Conservation (phyloP, 2,113 vertebrate genomes). For the Phocoena sinus region DNA sequence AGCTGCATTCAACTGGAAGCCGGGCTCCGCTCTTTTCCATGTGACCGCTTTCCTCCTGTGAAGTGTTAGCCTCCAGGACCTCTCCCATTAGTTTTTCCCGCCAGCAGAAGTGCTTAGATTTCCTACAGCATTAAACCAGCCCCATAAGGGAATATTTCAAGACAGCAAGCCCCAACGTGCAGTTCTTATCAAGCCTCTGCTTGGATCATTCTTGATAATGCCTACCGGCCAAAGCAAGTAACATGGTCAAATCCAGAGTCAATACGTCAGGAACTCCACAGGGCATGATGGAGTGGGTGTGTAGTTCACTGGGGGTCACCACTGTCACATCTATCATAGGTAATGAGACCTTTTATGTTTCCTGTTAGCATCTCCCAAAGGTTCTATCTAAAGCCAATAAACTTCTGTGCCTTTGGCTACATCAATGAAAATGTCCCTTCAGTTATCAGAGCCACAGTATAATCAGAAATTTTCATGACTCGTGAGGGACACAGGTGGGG, state of each 20-base stretch:
- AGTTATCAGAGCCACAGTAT: background rate
- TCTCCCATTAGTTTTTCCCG: background rate
- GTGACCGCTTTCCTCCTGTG: background rate
- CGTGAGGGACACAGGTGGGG: too few species aligned
- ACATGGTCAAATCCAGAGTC: background rate
- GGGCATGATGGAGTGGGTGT: rapidly evolving
- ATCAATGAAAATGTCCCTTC: background rate
- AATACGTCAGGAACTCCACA: background rate
- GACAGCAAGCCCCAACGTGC: background rate
- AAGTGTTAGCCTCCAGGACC: background rate
- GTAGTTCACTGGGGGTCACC: background rate
- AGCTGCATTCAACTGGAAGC: rapidly evolving
- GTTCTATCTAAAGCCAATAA: background rate
- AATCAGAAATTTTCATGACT: background rate
- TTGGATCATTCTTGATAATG: background rate
- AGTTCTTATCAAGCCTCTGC: background rate
- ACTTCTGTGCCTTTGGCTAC: background rate
- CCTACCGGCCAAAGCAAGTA: background rate
- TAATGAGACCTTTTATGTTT: background rate
- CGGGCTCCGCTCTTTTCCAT: background rate
- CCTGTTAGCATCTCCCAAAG: background rate
- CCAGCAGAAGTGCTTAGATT: background rate
- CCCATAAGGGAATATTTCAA: background rate
- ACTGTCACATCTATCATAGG: background rate
- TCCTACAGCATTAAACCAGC: background rate